Percentiles rank a stretch among this genome's conserved stretches.
Evolutionary conservation across 2,797 vertebrate genomes (phyloP).

Genomic region (Lerista edwardsae): DNA sequence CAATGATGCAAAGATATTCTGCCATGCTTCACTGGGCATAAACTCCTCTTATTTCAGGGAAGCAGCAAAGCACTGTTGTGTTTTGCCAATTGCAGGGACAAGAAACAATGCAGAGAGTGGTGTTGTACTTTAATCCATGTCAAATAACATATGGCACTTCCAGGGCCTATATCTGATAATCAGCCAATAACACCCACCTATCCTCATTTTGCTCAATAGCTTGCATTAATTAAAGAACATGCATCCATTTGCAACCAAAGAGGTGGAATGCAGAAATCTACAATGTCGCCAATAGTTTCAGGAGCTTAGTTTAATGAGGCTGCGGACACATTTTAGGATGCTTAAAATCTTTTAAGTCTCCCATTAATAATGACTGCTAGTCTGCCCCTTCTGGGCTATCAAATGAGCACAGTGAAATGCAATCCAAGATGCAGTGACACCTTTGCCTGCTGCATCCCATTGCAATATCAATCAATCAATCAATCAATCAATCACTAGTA

Average conservation of each 20-base stretch:
- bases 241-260: not conserved
- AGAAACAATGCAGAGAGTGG: not conserved
- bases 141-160: not conserved
- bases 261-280: not conserved
- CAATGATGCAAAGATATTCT: slow-evolving; percentile 8
- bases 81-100: not conserved
- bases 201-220: not conserved
- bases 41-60: not conserved
- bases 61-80: slow-evolving; percentile 14
- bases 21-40: not conserved
- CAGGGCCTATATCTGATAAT: not conserved
- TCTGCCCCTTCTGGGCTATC: not conserved
- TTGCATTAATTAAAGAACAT: not conserved
- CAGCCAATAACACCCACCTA: not conserved
- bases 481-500: too few species aligned
- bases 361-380: too few species aligned
- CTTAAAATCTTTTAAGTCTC: not conserved
- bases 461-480: not conserved
- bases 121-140: not conserved
- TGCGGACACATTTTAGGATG: too few species aligned
- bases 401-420: not conserved
- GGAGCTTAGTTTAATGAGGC: not conserved
- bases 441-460: not conserved
- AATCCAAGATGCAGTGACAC: not conserved
- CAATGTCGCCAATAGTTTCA: not conserved